Evolutionary conservation across 2,888 invertebrate species (phyloP), one percentile per base, ranked within the genome.

Genomic region (Acrocyrtus sp.): DNA sequence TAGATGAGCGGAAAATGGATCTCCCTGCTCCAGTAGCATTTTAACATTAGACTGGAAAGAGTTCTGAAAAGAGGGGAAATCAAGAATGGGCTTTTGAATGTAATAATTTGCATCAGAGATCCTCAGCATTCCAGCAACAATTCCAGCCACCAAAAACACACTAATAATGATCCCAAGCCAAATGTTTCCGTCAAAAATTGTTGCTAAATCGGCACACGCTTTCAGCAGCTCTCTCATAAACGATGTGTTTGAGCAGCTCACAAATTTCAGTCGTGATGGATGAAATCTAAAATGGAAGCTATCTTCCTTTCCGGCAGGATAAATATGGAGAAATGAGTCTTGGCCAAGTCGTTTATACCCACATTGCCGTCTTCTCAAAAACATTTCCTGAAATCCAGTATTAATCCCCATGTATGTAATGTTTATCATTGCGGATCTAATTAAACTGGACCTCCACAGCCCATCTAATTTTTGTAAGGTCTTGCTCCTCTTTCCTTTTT

Each of bases 21-120:
- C 53, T 1, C 66, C 66, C 17, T 66, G 67, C 27, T 67, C 67
- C 26, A 67, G 19, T 1, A 67, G 48, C 29, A 48, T 43, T 54
- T 65, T 65, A 1, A 51, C 12, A 3, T 27, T 22, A 15, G 19
- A 6, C 4, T 48, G 22, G 6, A 66, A 22, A 1, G 50, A 62
- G 22, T 53, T 41, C 1, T 45, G 4, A 1, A 48, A 48, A 15
- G 26, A 26, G 3, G 39, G 6, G 4, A 1, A 21, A 22, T 19
- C 1, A 1, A 15, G 21, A 17, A 27, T 26, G 34, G 12, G 21
- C 2, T 21, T n/a, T n/a, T 29, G 15, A 21, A 5, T 22, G 21
- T 22, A 21, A 12, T 26, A 12, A n/a, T 61, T 50, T 21, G 21
- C 15, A 10, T 2, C 19, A n/a, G 29, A 4, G 15, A 29, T 10